Percentiles rank a stretch among this genome's conserved stretches.
These are phyloP conservation scores for Heliothis virescens DNA, from an alignment of 1,140 invertebrate genomes.

Conservation along the genomic window DNA sequence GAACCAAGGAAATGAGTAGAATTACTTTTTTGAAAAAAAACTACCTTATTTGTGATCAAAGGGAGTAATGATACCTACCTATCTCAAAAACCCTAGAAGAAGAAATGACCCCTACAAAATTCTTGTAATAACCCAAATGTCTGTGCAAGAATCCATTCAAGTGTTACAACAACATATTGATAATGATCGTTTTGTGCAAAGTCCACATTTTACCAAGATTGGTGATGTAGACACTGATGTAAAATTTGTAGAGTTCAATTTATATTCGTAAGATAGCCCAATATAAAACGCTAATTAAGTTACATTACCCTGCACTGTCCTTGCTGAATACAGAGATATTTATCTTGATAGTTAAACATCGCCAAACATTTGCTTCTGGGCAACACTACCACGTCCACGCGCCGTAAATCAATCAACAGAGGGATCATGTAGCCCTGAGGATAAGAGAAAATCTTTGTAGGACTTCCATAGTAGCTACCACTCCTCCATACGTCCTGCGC, in stretches of 20 bases:
- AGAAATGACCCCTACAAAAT: no score
- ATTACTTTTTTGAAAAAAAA: no score
- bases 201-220: not conserved
- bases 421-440: conserved; percentile 66
- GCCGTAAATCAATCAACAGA: conserved; percentile 57
- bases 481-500: no score
- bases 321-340: conserved; percentile 72
- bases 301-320: conserved; percentile 67
- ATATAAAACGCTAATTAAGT: no score
- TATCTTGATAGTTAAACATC: conserved; percentile 67
- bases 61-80: no score
- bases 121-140: no score
- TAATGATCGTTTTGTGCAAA: not conserved
- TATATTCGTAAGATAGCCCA: no score
- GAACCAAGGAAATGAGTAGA: no score
- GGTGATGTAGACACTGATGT: not conserved
- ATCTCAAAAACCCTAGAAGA: no score
- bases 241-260: not conserved
- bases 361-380: conserved; percentile 60
- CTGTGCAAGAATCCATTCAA: no score
- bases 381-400: conserved; percentile 60
- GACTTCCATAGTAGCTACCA: not conserved
- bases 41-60: no score
- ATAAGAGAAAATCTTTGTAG: not conserved
- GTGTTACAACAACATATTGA: no score